A percentile compares a stretch with the other conserved stretches of the same genome.
Conservation (phyloP, 2,113 vertebrate genomes). For the Glareola pratincola region DNA sequence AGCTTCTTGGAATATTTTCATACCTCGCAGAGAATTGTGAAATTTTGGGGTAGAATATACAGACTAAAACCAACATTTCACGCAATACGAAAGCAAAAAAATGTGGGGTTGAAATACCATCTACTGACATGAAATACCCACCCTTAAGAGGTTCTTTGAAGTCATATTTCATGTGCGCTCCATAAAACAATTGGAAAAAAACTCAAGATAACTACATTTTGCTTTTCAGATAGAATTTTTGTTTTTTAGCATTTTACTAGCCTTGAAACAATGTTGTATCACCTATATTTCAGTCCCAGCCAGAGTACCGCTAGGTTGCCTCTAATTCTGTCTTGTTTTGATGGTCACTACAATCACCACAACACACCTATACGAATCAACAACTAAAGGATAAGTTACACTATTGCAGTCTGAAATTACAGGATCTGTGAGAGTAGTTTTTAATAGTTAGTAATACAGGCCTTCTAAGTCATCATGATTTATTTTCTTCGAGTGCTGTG, state of each 20-base stretch:
- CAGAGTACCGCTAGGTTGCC: background rate
- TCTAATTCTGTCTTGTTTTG: background rate
- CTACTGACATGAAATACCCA: background rate
- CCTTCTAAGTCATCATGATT: background rate
- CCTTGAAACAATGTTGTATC: background rate
- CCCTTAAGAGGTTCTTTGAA: background rate
- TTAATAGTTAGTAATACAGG: background rate
- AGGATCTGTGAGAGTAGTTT: background rate
- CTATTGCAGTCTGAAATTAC: background rate
- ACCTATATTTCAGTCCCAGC: background rate
- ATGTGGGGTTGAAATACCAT: background rate
- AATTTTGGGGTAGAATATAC: background rate
- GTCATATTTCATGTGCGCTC: background rate
- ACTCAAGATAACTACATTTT: accelerated
- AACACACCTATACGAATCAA: background rate
- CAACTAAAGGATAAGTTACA: background rate
- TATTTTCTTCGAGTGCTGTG: background rate
- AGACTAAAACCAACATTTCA: background rate
- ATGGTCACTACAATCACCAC: background rate
- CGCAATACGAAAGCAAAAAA: accelerated
- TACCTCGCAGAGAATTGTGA: background rate
- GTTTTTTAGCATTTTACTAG: background rate
- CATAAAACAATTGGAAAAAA: background rate
- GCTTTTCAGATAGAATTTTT: background rate
- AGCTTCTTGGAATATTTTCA: background rate